phyloP scores from a whole-genome alignment of 37 sponge, comb jelly and placozoan genomes.

The Spongilla lacustris region DNA sequence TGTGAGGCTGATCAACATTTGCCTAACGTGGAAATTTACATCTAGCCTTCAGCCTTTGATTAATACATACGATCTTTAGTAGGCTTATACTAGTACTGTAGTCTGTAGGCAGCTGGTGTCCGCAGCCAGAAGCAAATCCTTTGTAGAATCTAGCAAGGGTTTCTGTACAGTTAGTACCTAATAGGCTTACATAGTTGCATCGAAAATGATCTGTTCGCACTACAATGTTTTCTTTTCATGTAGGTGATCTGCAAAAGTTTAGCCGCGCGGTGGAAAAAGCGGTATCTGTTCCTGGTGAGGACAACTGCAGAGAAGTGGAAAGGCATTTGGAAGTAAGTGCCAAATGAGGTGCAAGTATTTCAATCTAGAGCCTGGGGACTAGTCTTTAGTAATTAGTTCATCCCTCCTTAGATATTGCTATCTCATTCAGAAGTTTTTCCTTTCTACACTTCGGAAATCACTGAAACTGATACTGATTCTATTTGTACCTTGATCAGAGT shows the following conservation, averaged over 20 bases:
- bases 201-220: no score
- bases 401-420: background rate
- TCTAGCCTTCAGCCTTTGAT: no score
- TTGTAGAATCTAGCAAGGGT: no score
- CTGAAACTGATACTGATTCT: background rate
- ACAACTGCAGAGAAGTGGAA: slow-evolving; percentile 2
- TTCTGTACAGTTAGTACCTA: no score
- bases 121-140: no score
- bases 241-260: background rate
- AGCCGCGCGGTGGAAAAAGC: background rate
- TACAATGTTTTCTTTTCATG: background rate
- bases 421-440: background rate
- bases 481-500: background rate
- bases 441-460: background rate
- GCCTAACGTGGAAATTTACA: background rate
- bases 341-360: background rate
- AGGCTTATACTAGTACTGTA: no score
- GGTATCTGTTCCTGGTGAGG: background rate
- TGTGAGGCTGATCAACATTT: background rate
- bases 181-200: no score
- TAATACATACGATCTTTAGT: no score
- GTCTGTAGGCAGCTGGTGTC: no score
- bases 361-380: background rate
- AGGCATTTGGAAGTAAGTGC: slow-evolving; percentile 2
- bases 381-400: background rate